Conservation (phyloP, 2,797 vertebrate genomes). For the Syngnathus rostellatus region DNA sequence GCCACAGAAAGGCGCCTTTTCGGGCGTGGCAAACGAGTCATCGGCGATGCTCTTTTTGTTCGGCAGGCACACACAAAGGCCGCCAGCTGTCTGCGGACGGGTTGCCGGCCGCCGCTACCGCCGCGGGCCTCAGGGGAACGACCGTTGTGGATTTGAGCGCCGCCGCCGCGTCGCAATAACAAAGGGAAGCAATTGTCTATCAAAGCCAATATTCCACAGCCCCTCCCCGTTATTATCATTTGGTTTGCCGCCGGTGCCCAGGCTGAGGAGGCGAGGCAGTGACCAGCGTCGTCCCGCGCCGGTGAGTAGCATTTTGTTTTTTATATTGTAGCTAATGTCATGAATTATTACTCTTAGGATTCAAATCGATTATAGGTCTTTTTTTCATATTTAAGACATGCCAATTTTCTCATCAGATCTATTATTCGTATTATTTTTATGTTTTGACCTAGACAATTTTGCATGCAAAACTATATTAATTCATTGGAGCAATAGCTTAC, state of each 20-base stretch:
- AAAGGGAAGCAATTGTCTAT: slow-evolving; percentile 37
- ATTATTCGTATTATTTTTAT: too few species aligned
- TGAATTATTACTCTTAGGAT: too few species aligned
- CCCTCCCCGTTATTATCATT: slow-evolving; percentile 20
- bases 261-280: slow-evolving; percentile 40
- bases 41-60: not conserved
- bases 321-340: too few species aligned
- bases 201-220: slow-evolving; percentile 31
- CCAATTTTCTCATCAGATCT: too few species aligned
- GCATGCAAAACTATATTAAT: too few species aligned
- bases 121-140: slow-evolving; percentile 63
- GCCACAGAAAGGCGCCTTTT: too few species aligned
- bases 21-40: too few species aligned
- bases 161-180: slow-evolving; percentile 67
- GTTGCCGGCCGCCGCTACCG: slow-evolving; percentile 25
- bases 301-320: slow-evolving; percentile 49
- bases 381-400: too few species aligned
- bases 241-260: slow-evolving; percentile 52
- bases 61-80: slow-evolving; percentile 42
- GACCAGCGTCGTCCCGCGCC: slow-evolving; percentile 49
- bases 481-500: too few species aligned
- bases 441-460: too few species aligned
- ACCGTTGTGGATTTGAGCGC: slow-evolving; percentile 73
- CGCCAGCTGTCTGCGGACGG: slow-evolving; percentile 36
- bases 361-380: too few species aligned